A percentile compares a stretch with the other conserved stretches of the same genome.
Evolutionary conservation across 1,140 invertebrate genomes (phyloP).

Genomic region (Bombus waltoni): DNA sequence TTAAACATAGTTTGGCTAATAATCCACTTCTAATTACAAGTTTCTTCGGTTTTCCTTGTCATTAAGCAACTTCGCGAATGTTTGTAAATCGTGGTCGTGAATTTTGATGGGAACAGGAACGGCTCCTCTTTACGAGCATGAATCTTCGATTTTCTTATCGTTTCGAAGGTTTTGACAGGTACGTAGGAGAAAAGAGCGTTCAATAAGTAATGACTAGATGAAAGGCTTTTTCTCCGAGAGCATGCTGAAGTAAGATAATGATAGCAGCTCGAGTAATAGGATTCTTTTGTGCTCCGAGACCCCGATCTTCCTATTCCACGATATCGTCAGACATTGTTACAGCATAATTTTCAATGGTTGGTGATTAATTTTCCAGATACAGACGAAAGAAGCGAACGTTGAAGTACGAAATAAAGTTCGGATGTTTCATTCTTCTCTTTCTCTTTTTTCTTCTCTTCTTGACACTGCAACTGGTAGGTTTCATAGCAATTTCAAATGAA

Average conservation of each 20-base stretch:
- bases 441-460: not conserved
- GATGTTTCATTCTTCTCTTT: not conserved
- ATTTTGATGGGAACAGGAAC: not conserved
- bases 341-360: not conserved
- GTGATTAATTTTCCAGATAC: not conserved
- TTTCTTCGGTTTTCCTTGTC: not conserved
- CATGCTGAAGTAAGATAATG: not conserved
- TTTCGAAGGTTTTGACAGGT: no score
- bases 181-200: not conserved
- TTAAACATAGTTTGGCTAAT: not conserved
- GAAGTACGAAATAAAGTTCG: not conserved
- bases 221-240: not conserved
- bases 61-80: not conserved
- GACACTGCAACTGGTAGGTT: no score
- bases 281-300: not conserved
- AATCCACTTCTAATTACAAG: not conserved
- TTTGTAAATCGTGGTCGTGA: not conserved
- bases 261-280: constrained; percentile 1
- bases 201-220: not conserved
- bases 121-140: no score
- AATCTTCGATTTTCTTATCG: not conserved
- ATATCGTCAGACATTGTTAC: not conserved
- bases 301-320: not conserved
- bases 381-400: not conserved
- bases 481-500: no score